These are phyloP conservation scores for Nylanderia fulva DNA, from an alignment of 1,140 invertebrate species.

Conservation along the genomic window DNA sequence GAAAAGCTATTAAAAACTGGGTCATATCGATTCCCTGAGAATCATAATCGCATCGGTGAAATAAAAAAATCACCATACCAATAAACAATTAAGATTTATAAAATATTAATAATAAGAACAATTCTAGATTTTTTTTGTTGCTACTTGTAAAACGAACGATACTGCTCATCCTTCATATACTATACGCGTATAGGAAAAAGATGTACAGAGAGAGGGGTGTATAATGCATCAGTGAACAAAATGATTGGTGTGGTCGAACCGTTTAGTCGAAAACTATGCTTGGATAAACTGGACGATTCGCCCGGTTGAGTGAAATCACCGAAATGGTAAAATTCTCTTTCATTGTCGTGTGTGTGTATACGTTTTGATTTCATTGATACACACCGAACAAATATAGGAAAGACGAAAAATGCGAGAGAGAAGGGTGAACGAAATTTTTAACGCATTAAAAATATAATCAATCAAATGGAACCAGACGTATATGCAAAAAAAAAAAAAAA, in stretches of 20 bases:
- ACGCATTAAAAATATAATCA: slow-evolving; percentile 4
- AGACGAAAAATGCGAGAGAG: not conserved
- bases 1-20: slow-evolving; percentile 14
- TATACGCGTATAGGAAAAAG: not conserved
- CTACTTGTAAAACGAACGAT: not conserved
- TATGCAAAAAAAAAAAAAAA: not conserved
- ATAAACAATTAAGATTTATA: slow-evolving; percentile 1
- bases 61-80: slow-evolving; percentile 1
- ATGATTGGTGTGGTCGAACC: slow-evolving; percentile 50
- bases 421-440: slow-evolving; percentile 14
- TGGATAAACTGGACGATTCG: slow-evolving; percentile 58
- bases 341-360: slow-evolving; percentile 47
- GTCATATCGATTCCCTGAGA: not conserved
- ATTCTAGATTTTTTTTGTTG: too few relatives aligned
- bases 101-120: too few relatives aligned
- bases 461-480: not conserved
- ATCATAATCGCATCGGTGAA: not conserved
- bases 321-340: slow-evolving; percentile 60
- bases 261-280: slow-evolving; percentile 59
- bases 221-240: slow-evolving; percentile 62
- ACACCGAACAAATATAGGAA: not conserved
- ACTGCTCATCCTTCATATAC: not conserved
- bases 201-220: slow-evolving; percentile 21
- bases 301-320: slow-evolving; percentile 54
- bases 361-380: slow-evolving; percentile 55